phyloP scores from a whole-genome alignment of 1,140 invertebrate genomes.

The Drosophila tsacasi region DNA sequence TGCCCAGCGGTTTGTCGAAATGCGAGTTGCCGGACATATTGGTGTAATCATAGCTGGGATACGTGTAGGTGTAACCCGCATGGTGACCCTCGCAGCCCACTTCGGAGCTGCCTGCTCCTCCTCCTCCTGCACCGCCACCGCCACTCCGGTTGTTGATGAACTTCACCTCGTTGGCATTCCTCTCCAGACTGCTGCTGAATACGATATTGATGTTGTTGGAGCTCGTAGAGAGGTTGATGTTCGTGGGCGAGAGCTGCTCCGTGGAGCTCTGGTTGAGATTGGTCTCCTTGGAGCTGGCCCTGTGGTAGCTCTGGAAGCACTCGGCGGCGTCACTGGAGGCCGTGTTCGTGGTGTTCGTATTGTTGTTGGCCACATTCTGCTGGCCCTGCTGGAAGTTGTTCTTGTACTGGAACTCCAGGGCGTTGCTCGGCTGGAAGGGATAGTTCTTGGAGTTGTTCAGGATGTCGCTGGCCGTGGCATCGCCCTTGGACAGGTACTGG shows the following conservation, averaged over 20 bases:
- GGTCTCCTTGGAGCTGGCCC: constrained; percentile 74
- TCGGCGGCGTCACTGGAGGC: constrained; percentile 74
- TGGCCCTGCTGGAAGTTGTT: constrained; percentile 80
- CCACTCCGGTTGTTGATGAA: constrained; percentile 74
- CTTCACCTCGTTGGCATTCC: constrained; percentile 81
- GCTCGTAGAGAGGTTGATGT: constrained; percentile 82
- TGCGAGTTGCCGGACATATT: constrained; percentile 82
- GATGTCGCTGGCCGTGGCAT: constrained; percentile 61
- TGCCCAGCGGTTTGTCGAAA: constrained; percentile 78
- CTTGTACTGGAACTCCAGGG: constrained; percentile 83
- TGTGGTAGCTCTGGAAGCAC: constrained; percentile 71
- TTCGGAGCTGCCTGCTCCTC: constrained; percentile 4
- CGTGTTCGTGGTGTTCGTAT: constrained; percentile 68
- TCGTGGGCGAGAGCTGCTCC: constrained; percentile 71
- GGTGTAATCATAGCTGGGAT: constrained; percentile 82
- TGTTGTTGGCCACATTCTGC: constrained; percentile 47
- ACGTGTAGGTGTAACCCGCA: constrained; percentile 72
- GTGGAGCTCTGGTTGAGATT: constrained; percentile 72
- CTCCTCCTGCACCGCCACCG: not conserved
- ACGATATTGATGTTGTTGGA: constrained; percentile 84
- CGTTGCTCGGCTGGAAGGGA: constrained; percentile 82
- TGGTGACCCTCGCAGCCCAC: constrained; percentile 75
- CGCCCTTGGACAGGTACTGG: constrained; percentile 81
- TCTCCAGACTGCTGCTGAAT: constrained; percentile 65
- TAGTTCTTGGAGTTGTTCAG: constrained; percentile 83